These are phyloP conservation scores for Myripristis murdjan DNA, from an alignment of 2,797 vertebrate species.

Conservation along the genomic window DNA sequence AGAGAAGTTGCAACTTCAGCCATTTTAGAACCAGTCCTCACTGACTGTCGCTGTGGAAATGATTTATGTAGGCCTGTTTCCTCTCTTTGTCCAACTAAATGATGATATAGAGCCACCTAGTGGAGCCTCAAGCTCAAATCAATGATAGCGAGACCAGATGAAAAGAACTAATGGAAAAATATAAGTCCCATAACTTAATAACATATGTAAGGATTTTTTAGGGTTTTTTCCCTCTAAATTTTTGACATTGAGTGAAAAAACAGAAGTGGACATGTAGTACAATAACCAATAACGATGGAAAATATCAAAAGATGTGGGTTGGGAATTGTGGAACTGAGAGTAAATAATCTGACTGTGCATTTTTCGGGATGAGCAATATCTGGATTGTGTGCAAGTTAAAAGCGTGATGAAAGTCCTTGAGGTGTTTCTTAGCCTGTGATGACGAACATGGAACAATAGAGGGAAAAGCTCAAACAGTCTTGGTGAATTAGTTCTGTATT, in stretches of 20 bases:
- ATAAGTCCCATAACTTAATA: too few species aligned
- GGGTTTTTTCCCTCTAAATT: too few species aligned
- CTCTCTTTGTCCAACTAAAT: constrained; percentile 22
- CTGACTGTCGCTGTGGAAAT: neutral
- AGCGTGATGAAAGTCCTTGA: neutral
- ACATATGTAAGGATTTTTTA: too few species aligned
- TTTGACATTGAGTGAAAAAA: too few species aligned
- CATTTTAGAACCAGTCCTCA: constrained; percentile 12
- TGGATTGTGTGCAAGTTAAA: neutral
- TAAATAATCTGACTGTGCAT: neutral
- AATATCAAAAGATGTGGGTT: too few species aligned
- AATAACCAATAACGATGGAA: constrained; percentile 17
- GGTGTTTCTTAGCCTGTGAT: neutral
- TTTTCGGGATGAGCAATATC: constrained; percentile 18
- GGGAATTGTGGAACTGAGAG: constrained; percentile 24
- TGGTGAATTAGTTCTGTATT: constrained; percentile 42
- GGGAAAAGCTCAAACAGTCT: neutral
- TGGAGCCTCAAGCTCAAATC: constrained; percentile 42
- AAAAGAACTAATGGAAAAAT: too few species aligned
- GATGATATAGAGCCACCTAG: constrained; percentile 71
- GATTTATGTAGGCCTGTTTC: neutral
- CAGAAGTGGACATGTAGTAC: constrained; percentile 14
- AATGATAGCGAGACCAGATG: constrained; percentile 16
- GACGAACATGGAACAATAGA: constrained; percentile 13
- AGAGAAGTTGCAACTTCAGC: neutral